phyloP scores from a whole-genome alignment of 2,113 vertebrate species.

The Herpetotheres cachinnans region DNA sequence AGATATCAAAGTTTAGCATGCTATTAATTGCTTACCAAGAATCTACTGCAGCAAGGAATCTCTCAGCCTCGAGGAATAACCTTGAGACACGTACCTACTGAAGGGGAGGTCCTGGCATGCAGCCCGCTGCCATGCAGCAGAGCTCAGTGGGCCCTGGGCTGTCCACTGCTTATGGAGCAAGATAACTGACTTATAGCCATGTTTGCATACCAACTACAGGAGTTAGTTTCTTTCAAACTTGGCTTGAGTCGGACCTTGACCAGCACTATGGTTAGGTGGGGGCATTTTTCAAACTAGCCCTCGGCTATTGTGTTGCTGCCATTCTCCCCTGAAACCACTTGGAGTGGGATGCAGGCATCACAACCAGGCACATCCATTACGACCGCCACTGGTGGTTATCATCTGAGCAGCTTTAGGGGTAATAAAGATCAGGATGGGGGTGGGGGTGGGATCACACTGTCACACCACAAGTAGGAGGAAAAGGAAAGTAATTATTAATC shows the following conservation, averaged over 20 bases:
- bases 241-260: background rate
- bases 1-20: background rate
- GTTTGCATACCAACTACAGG: background rate
- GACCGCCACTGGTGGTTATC: background rate
- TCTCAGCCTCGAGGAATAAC: background rate
- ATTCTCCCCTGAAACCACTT: background rate
- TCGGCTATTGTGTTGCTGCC: background rate
- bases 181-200: background rate
- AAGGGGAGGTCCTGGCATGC: background rate
- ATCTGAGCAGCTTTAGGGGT: background rate
- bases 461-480: background rate
- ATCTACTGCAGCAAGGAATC: too few species aligned
- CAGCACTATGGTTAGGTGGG: background rate
- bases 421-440: background rate
- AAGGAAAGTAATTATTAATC: background rate
- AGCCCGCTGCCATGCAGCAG: background rate
- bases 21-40: background rate
- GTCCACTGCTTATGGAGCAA: background rate
- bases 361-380: accelerated
- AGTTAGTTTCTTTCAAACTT: background rate
- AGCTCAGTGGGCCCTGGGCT: background rate
- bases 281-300: background rate
- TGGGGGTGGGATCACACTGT: background rate
- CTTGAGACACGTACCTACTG: background rate
- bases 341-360: background rate